A percentile compares a stretch with the other conserved stretches of the same genome.
Evolutionary conservation across 2,113 vertebrate species (phyloP).

Genomic region (Rafetus swinhoei): DNA sequence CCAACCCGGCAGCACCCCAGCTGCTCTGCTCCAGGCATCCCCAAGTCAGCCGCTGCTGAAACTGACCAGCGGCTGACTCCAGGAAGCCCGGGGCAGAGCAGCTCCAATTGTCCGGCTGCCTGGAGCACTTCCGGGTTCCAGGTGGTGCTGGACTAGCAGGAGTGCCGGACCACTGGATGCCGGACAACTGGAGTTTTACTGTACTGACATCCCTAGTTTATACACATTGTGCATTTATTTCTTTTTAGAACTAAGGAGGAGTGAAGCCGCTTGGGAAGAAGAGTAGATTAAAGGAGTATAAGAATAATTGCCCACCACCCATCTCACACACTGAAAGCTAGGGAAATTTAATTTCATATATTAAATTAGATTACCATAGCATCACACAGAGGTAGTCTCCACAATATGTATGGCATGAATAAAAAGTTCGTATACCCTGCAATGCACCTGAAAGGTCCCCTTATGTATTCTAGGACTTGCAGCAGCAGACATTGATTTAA

Average conservation of each 20-base stretch:
- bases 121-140: too few relatives aligned
- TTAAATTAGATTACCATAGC: neutral
- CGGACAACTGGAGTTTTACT: too few relatives aligned
- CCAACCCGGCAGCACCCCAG: too few relatives aligned
- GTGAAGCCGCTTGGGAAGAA: neutral
- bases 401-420: neutral
- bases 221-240: neutral
- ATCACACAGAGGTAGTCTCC: fast-evolving
- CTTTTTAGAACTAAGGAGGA: neutral
- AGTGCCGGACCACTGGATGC: too few relatives aligned
- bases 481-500: neutral
- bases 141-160: too few relatives aligned
- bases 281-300: neutral
- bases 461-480: neutral
- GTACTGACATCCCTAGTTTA: neutral
- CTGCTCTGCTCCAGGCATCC: too few relatives aligned
- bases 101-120: too few relatives aligned
- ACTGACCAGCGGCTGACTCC: too few relatives aligned
- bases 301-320: neutral
- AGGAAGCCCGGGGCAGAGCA: too few relatives aligned
- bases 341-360: neutral
- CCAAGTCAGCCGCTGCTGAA: too few relatives aligned
- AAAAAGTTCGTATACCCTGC: neutral
- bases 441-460: neutral
- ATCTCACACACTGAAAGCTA: neutral